These are phyloP conservation scores for Drosophila subpulchrella DNA, from an alignment of 1,140 invertebrate species.

Conservation along the genomic window DNA sequence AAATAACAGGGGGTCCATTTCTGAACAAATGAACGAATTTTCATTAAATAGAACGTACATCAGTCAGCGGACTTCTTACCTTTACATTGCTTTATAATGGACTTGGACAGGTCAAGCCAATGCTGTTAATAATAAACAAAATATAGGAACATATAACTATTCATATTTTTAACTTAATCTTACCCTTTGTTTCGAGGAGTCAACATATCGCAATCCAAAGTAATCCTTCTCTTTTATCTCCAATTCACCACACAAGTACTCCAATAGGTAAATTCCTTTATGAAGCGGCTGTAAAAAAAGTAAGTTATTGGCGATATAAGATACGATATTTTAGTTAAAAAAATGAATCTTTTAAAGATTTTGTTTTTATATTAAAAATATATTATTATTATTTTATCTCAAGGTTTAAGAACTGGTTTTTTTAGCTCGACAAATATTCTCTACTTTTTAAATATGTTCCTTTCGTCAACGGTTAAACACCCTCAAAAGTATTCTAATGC, in stretches of 20 bases:
- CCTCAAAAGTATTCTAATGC: too few relatives aligned
- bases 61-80: slow-evolving; percentile 86
- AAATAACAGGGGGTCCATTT: slow-evolving; percentile 94
- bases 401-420: too few relatives aligned
- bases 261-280: slow-evolving; percentile 96
- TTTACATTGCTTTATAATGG: slow-evolving; percentile 97
- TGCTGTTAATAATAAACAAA: slow-evolving; percentile 88
- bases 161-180: slow-evolving; percentile 65
- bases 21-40: slow-evolving; percentile 84
- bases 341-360: too few relatives aligned
- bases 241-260: slow-evolving; percentile 96
- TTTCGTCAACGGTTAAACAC: too few relatives aligned
- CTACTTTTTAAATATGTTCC: too few relatives aligned
- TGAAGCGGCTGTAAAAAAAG: slow-evolving; percentile 90
- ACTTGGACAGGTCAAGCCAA: slow-evolving; percentile 97
- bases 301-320: too few relatives aligned
- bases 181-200: slow-evolving; percentile 96
- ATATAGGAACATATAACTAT: too few relatives aligned
- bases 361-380: too few relatives aligned
- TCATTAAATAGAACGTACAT: not conserved
- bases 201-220: slow-evolving; percentile 98
- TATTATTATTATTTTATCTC: too few relatives aligned
- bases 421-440: too few relatives aligned
- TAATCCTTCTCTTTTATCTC: slow-evolving; percentile 98
- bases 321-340: too few relatives aligned